Conservation (phyloP, 1,140 invertebrate genomes). For the Ladona fulva region DNA sequence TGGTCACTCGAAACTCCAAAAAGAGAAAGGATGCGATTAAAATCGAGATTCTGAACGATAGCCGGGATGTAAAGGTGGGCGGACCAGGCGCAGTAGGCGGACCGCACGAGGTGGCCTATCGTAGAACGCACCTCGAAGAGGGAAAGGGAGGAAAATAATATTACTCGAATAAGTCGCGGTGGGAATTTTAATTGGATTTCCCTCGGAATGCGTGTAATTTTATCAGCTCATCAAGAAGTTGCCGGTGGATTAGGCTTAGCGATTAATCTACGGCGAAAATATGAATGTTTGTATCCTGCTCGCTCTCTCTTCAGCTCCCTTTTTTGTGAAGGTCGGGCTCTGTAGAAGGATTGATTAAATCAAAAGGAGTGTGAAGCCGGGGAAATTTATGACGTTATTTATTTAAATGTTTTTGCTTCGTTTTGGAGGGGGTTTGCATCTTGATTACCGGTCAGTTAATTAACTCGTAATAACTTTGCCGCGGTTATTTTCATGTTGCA, state of each 20-base stretch:
- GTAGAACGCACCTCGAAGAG: not conserved
- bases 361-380: not conserved
- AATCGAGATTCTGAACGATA: too few relatives aligned
- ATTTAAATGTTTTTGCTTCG: not conserved
- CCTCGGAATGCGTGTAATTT: not conserved
- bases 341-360: not conserved
- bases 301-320: too few relatives aligned
- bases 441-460: too few relatives aligned
- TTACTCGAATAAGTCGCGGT: not conserved
- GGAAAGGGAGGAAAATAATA: not conserved
- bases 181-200: constrained; percentile 10
- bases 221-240: not conserved
- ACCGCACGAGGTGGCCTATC: not conserved
- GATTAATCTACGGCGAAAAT: not conserved
- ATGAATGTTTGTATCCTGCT: not conserved
- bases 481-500: too few relatives aligned
- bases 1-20: too few relatives aligned
- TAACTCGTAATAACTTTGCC: too few relatives aligned
- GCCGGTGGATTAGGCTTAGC: not conserved
- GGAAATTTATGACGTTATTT: constrained; percentile 3
- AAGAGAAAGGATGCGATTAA: too few relatives aligned
- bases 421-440: too few relatives aligned
- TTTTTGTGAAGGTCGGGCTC: not conserved
- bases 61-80: too few relatives aligned
- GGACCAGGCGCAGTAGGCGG: too few relatives aligned